A percentile compares a stretch with the other conserved stretches of the same genome.
These are phyloP conservation scores for Balanococcus diminutus DNA, from an alignment of 2,888 invertebrate species.

Conservation along the genomic window DNA sequence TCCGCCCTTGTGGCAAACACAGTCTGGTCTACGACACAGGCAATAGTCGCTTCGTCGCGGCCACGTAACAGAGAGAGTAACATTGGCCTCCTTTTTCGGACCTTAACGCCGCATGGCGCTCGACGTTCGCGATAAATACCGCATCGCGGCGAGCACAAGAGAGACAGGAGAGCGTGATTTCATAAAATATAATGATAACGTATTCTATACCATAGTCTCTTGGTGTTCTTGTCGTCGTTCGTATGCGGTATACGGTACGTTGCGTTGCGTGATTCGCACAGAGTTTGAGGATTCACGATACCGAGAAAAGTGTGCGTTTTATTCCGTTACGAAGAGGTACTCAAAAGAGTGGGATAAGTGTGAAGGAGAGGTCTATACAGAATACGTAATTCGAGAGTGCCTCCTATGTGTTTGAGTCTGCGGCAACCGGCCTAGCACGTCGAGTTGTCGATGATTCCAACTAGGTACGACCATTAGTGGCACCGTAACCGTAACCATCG, in stretches of 20 bases:
- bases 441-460: background rate
- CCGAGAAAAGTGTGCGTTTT: constrained; percentile 11
- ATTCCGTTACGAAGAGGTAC: background rate
- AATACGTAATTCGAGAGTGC: background rate
- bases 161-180: background rate
- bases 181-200: constrained; percentile 25
- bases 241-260: background rate
- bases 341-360: background rate
- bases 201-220: background rate
- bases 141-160: background rate
- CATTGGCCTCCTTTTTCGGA: constrained; percentile 46
- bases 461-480: background rate
- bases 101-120: background rate
- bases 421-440: background rate
- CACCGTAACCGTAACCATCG: background rate
- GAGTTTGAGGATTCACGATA: background rate
- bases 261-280: background rate
- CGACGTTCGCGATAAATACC: background rate
- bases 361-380: background rate
- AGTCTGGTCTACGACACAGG: background rate
- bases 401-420: background rate
- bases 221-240: background rate
- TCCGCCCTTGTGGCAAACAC: background rate
- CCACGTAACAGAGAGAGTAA: constrained; percentile 8
- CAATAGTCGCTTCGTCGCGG: background rate